Percentiles rank a stretch among this genome's conserved stretches.
Conservation (phyloP, 2,113 vertebrate species). For the Rallus limicola region DNA sequence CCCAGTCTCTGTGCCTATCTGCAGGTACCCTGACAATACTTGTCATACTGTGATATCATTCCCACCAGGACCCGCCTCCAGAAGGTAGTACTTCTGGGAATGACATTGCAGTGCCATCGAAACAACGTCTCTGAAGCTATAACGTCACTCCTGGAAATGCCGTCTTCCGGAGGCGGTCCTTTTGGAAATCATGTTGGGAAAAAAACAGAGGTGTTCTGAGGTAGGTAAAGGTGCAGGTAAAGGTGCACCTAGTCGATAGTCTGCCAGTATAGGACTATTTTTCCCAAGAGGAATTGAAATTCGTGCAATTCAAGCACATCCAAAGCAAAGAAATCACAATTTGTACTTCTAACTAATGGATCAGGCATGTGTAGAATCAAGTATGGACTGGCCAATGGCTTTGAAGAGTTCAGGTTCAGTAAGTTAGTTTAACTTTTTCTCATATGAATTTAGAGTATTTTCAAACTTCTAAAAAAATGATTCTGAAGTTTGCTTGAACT, state of each 20-base stretch:
- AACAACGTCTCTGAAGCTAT: slow-evolving; percentile 74
- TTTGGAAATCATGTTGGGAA: slow-evolving; percentile 80
- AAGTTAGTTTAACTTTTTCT: neutral
- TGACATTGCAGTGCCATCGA: slow-evolving; percentile 76
- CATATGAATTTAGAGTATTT: neutral
- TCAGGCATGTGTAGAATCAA: neutral
- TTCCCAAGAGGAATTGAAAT: slow-evolving; percentile 42
- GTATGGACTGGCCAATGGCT: neutral
- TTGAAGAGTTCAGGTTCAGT: neutral
- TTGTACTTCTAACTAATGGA: neutral
- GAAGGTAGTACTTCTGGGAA: slow-evolving; percentile 81
- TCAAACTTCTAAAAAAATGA: neutral
- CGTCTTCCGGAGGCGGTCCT: slow-evolving; percentile 81
- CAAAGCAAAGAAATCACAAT: neutral
- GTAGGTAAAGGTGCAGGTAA: slow-evolving; percentile 75
- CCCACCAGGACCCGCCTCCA: slow-evolving; percentile 81
- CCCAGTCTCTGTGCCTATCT: slow-evolving; percentile 66
- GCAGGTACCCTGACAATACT: slow-evolving; percentile 71
- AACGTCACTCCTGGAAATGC: slow-evolving; percentile 79
- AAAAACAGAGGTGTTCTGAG: slow-evolving; percentile 76
- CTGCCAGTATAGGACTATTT: slow-evolving; percentile 27
- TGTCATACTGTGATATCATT: slow-evolving; percentile 80
- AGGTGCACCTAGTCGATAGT: slow-evolving; percentile 52
- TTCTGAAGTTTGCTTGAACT: neutral
- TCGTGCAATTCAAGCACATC: neutral